A percentile compares a stretch with the other conserved stretches of the same genome.
phyloP scores from a whole-genome alignment of 2,888 invertebrate genomes.

The Caenorhabditis afra region DNA sequence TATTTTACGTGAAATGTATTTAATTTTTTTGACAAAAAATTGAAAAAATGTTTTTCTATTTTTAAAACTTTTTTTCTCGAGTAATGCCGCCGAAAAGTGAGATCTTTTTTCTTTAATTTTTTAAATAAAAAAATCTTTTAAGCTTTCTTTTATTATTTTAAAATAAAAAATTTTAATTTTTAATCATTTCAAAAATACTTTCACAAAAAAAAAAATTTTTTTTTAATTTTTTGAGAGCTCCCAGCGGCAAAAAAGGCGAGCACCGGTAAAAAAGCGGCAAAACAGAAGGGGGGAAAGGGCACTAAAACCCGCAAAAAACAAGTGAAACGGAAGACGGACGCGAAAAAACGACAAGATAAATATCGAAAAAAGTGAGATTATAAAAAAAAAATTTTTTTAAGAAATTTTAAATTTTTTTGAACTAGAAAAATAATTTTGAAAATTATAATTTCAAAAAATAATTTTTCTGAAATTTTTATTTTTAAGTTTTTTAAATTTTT shows the following conservation, averaged over 20 bases:
- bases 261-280: constrained; percentile 25
- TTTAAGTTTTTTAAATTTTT: constrained; percentile 8
- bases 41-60: constrained; percentile 4
- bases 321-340: constrained; percentile 27
- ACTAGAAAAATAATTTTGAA: neutral
- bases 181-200: no score
- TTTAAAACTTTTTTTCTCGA: neutral
- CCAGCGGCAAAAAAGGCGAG: constrained; percentile 14
- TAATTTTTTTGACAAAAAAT: neutral
- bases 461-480: neutral
- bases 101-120: no score
- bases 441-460: neutral
- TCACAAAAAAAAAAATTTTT: neutral
- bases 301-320: constrained; percentile 31
- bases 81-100: constrained; percentile 20
- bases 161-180: neutral
- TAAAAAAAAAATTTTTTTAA: neutral
- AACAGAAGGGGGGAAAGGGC: constrained; percentile 8
- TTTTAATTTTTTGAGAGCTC: constrained; percentile 13
- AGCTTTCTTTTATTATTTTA: no score
- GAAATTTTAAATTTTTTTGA: neutral
- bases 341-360: constrained; percentile 35
- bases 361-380: constrained; percentile 28
- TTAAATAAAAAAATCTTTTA: neutral
- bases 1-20: neutral